Base-by-base conservation (phyloP, 2,797 vertebrate species). In the Gadopsis marmoratus region DNA sequence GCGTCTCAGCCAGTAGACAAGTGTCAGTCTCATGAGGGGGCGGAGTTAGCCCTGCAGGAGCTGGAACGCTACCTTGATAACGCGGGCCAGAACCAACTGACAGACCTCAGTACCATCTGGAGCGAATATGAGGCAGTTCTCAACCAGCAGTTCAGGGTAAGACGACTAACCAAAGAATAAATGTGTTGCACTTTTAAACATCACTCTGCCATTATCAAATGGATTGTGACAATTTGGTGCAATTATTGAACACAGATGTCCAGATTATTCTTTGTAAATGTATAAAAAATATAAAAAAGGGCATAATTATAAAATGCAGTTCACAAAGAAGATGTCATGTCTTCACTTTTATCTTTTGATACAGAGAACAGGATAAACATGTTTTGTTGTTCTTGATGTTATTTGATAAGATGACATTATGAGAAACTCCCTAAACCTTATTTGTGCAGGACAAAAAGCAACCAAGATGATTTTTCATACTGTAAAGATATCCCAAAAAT, bases 11-110 rank as follows among this genome's bases (percentile, higher is more conserved):
- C 97, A 0, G 97, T 99, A 68, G 98, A 99, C 93, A 99, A 98
- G 87, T 99, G 98, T 93, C 98, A 99, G 76, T 98, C 97, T 29
- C 98, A 99, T 23, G 98, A 99, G 45, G 98, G 98, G 7, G 98
- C 98, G 0, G 97, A 99, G 94, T 93, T 97, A 0, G 98, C 98
- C 1, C 94, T 99, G 71, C 97, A 96, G 88, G 98, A 99, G 88
- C 96, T 99, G 0, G 97, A 99, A 94, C 96, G 93, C 68, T 98
- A 98, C 90, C 84, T 99, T 90, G 97, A 98, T 16, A 95, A 95
- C 0, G 94, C 96, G 0, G 90, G 91, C 4, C 95, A 95, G 78
- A 95, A 96, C 86, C 97, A 95, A 83, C 94, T 99, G 84, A 95
- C 94, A 10, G 97, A 98, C 78, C 88, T 95, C 56, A 83, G 75